These are phyloP conservation scores for Eulithis testata DNA, from an alignment of 2,888 invertebrate genomes.

Conservation along the genomic window DNA sequence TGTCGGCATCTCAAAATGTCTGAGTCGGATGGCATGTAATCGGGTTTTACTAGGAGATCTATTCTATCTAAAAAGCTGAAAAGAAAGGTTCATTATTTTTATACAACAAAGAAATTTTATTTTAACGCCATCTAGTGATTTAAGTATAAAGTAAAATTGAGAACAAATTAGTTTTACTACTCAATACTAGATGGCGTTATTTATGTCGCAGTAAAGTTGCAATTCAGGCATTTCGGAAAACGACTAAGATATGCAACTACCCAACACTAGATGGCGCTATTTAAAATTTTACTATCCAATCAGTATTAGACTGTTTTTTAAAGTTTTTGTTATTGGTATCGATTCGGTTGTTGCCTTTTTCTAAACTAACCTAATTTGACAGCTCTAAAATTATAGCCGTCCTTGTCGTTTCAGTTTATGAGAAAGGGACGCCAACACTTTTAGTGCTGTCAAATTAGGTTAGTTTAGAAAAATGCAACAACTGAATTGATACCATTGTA, in stretches of 20 bases:
- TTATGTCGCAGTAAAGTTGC: constrained; percentile 1
- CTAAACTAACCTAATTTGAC: no score
- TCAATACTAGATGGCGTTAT: constrained; percentile 15
- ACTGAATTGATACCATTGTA: no score
- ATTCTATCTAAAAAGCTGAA: constrained; percentile 90
- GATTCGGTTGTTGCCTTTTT: no score
- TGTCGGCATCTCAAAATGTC: constrained; percentile 91
- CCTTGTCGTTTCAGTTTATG: no score
- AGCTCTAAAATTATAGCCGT: no score
- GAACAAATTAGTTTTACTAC: neutral
- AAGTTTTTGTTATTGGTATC: no score
- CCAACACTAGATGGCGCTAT: constrained; percentile 35
- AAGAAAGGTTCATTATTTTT: constrained; percentile 24
- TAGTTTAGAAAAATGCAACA: no score
- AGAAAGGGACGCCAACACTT: no score
- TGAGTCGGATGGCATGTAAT: constrained; percentile 89
- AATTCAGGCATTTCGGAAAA: constrained; percentile 2
- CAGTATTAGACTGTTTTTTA: neutral
- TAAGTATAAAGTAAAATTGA: neutral
- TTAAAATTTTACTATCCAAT: neutral
- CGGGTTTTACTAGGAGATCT: constrained; percentile 84
- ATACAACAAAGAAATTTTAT: neutral
- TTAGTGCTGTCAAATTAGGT: no score
- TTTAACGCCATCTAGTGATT: constrained; percentile 33
- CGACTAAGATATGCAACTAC: neutral